Evolutionary conservation across 2,888 invertebrate species (phyloP), one percentile per base, ranked within the genome.

Genomic region (Mamestra brassicae): DNA sequence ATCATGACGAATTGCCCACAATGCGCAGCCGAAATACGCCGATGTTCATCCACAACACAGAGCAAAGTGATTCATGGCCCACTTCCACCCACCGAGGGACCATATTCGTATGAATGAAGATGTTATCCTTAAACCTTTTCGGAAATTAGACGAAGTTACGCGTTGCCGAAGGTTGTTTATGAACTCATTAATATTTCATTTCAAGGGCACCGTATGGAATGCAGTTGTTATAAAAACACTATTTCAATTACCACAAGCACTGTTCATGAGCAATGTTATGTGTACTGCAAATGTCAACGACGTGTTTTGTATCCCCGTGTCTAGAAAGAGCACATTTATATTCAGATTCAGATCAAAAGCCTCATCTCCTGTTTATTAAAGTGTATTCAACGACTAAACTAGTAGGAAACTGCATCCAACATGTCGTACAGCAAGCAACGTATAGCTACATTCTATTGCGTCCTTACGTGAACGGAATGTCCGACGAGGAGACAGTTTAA

Each of bases 1-100:
- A 94, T 95, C 95, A 94, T 96, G 95, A 95, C 95, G 95, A 96
- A 95, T 95, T 95, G 93, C 93, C 90, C 92, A 93, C 95, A 93
- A 93, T 94, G 93, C 93, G 93, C 92, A 92, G 92, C 92, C 94
- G 85, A 93, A 95, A 94, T 94, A 92, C 90, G 87, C 87, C 88
- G 82, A 86, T 85, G 87, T 89, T 89, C 88, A 87, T 88, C 85
- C 81, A 83, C 34, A 81, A 86, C 88, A 87, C 86, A 83, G 77
- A 78, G 83, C 86, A 84, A 85, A 76, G 80, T 87, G 88, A 90
- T 89, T 88, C 88, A 89, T 87, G 84, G 87, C 90, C 84, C 89
- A 89, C 76, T 86, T 80, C 85, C 84, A 83, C 86, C 87, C 83
- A 87, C 88, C 74, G 87, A 89, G 81, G 76, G 76, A 63, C 84